Conservation (phyloP, 1,140 invertebrate species). For the Drosophila triauraria region DNA sequence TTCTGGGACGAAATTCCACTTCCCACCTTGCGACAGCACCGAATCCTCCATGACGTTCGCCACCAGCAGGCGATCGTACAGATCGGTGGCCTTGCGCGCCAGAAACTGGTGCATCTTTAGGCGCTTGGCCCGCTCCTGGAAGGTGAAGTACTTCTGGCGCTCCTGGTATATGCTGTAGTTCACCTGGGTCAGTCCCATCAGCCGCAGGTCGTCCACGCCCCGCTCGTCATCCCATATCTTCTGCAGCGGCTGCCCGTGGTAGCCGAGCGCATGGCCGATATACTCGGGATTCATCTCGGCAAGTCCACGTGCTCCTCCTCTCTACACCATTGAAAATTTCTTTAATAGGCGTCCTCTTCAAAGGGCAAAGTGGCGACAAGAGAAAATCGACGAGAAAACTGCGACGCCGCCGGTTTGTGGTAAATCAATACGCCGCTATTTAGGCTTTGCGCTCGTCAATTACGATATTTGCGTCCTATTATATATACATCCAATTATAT, state of each 20-base stretch:
- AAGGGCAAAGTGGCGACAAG: not conserved
- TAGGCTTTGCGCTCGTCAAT: not conserved
- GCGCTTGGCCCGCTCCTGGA: slow-evolving; percentile 93
- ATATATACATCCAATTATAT: no score
- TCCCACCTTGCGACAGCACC: slow-evolving; percentile 42
- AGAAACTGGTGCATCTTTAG: slow-evolving; percentile 93
- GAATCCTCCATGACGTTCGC: slow-evolving; percentile 86
- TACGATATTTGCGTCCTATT: no score
- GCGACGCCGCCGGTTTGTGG: slow-evolving; percentile 15
- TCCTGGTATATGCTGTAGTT: slow-evolving; percentile 92
- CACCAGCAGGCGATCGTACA: slow-evolving; percentile 86
- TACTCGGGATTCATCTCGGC: slow-evolving; percentile 69
- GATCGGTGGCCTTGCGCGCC: slow-evolving; percentile 90
- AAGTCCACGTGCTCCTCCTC: not conserved
- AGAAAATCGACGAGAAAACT: slow-evolving; percentile 3
- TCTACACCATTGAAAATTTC: slow-evolving; percentile 11
- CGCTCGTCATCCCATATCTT: slow-evolving; percentile 93
- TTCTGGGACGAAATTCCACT: accelerated
- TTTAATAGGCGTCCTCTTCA: slow-evolving; percentile 2
- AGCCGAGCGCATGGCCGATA: slow-evolving; percentile 91
- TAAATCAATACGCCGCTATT: slow-evolving; percentile 1
- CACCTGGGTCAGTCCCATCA: slow-evolving; percentile 88
- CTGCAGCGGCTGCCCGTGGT: slow-evolving; percentile 93
- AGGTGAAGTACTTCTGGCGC: slow-evolving; percentile 90
- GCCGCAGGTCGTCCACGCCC: slow-evolving; percentile 89